A percentile compares a stretch with the other conserved stretches of the same genome.
phyloP scores from a whole-genome alignment of 1,140 invertebrate species.

The Plectrocnemia conspersa region DNA sequence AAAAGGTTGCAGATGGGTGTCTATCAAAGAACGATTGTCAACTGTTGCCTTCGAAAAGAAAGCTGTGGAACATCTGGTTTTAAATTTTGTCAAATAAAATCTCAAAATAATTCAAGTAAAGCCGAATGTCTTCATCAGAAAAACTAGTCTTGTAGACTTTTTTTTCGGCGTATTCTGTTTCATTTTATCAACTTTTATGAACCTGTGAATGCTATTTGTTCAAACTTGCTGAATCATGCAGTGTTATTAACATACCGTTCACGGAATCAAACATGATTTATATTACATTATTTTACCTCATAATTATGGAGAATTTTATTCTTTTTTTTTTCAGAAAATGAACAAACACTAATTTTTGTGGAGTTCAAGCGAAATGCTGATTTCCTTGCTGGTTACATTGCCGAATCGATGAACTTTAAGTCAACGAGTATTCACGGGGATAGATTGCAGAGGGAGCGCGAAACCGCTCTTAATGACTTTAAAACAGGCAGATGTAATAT shows the following conservation, averaged over 20 bases:
- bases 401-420: conserved; percentile 55
- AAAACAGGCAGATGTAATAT: conserved; percentile 67
- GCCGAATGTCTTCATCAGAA: no score
- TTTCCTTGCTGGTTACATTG: conserved; percentile 74
- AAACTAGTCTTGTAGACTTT: no score
- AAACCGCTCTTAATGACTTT: conserved; percentile 82
- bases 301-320: conserved; percentile 3
- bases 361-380: conserved; percentile 86
- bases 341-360: conserved; percentile 77
- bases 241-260: background rate
- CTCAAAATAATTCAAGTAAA: no score
- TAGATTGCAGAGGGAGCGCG: conserved; percentile 81
- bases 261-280: background rate
- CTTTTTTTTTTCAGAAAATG: conserved; percentile 17
- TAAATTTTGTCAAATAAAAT: no score
- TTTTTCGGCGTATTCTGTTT: no score
- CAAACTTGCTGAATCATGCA: no score
- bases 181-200: no score
- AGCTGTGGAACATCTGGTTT: no score
- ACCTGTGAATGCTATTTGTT: no score
- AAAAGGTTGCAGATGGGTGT: no score
- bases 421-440: conserved; percentile 94
- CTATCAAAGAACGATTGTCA: no score
- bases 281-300: background rate
- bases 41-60: no score